Evolutionary conservation across 2,113 vertebrate species (phyloP), one percentile per base, ranked within the genome.

Genomic region (Meriones unguiculatus): DNA sequence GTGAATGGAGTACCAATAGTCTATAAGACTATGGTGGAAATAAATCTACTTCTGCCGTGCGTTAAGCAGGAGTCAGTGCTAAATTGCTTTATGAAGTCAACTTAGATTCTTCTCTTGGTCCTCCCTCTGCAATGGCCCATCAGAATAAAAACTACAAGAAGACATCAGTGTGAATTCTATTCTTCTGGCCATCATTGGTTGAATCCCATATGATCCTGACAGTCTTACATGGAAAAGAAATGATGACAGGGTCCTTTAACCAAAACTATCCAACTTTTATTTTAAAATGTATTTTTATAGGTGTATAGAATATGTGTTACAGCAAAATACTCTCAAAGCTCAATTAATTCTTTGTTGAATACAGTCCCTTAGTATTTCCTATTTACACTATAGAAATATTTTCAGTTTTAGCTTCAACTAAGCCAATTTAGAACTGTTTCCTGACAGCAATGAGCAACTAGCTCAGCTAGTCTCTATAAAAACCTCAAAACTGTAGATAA

Each of bases 191-290:
- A 32, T 77, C 76, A 90, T n/a, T 89, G 20, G 24, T 64, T 91
- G 32, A 76, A 81, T 87, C 25, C 6, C 89, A 95, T 72, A 41
- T 54, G 41, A 3, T 80, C 17, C 28, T 38, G 7, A 89, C 9
- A 65, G 89, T 86, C 80, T 50, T 84, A 73, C 22, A 84, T 70
- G 22, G 17, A 91, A 94, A 52, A 91, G 35, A 5, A 84, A 25
- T 32, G 15, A 84, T 46, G 54, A 91, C 59, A 75, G 20, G 85
- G 35, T 52, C 69, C 4, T 57, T 93, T 84, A 52, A 80, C 75
- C 73, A 78, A 87, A 94, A 97, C 69, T 52, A 95, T 57, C 67
- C 91, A 67, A 86, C 94, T 96, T 90, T 91, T 92, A 96, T 38
- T 72, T 91, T 95, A 95, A 93, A 62, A 24, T 90, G 35, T 20